Conservation (phyloP, 2,888 invertebrate species). For the Sphecodes monilicornis region DNA sequence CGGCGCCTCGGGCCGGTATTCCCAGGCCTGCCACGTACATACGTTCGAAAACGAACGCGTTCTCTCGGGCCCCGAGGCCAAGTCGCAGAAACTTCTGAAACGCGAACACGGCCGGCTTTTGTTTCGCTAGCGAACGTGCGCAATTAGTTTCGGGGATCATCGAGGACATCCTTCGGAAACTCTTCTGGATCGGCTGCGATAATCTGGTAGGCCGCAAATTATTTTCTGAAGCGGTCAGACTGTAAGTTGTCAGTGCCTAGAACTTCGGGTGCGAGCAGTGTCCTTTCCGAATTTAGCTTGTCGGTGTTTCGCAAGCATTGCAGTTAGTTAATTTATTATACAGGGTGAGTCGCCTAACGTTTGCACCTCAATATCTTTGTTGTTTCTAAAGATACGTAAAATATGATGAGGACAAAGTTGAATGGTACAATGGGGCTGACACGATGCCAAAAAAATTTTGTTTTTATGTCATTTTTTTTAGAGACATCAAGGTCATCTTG, state of each 20-base stretch:
- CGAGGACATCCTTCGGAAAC: neutral
- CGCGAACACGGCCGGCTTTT: neutral
- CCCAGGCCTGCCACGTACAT: slow-evolving; percentile 7
- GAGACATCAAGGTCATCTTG: too few species aligned
- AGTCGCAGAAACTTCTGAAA: neutral
- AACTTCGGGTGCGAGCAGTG: neutral
- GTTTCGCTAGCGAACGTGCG: neutral
- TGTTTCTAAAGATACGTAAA: too few species aligned
- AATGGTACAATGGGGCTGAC: too few species aligned
- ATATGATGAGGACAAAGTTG: too few species aligned
- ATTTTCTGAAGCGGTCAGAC: neutral
- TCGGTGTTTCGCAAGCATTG: too few species aligned
- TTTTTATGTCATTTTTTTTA: too few species aligned
- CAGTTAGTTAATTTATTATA: too few species aligned
- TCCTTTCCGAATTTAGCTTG: too few species aligned
- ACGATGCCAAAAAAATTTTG: too few species aligned
- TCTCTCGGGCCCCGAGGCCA: neutral
- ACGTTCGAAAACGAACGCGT: slow-evolving; percentile 4
- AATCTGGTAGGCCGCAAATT: neutral
- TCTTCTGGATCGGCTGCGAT: neutral
- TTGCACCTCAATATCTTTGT: too few species aligned
- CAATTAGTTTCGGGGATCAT: neutral
- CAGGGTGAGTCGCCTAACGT: too few species aligned
- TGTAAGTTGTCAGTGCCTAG: neutral
- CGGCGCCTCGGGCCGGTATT: slow-evolving; percentile 8